phyloP scores from a whole-genome alignment of 2,797 vertebrate genomes.

The Sparus aurata region DNA sequence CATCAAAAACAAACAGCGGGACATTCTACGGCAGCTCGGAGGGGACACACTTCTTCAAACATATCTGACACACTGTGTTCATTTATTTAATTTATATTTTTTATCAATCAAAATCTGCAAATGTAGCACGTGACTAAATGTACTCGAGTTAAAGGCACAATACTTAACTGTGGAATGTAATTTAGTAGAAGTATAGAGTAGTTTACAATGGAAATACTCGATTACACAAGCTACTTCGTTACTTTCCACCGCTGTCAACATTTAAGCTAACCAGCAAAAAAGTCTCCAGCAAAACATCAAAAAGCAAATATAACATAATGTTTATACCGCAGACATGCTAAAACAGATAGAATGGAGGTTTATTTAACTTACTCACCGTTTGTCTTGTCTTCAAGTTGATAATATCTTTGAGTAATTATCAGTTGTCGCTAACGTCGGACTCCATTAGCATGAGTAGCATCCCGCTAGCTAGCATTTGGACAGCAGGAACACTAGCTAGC shows the following conservation, averaged over 20 bases:
- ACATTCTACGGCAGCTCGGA: too few species aligned
- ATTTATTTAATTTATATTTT: not conserved
- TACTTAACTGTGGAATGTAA: not conserved
- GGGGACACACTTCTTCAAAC: too few species aligned
- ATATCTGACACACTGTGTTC: too few species aligned
- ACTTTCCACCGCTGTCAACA: too few species aligned
- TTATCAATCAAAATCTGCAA: not conserved
- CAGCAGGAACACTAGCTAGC: not conserved
- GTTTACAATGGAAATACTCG: not conserved
- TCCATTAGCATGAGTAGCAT: not conserved
- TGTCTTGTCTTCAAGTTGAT: not conserved
- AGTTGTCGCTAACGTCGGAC: too few species aligned
- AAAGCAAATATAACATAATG: not conserved
- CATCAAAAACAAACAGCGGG: too few species aligned
- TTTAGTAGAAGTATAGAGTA: not conserved
- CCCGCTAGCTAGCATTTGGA: not conserved
- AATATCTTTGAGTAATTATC: not conserved
- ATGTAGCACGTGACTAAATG: not conserved
- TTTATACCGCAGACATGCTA: too few species aligned
- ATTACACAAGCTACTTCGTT: too few species aligned
- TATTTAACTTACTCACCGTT: not conserved
- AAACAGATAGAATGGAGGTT: not conserved
- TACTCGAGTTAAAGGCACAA: not conserved
- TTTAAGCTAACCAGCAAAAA: too few species aligned
- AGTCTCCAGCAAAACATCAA: too few species aligned